Conservation (phyloP, 2,113 vertebrate genomes). For the Plotosus lineatus region DNA sequence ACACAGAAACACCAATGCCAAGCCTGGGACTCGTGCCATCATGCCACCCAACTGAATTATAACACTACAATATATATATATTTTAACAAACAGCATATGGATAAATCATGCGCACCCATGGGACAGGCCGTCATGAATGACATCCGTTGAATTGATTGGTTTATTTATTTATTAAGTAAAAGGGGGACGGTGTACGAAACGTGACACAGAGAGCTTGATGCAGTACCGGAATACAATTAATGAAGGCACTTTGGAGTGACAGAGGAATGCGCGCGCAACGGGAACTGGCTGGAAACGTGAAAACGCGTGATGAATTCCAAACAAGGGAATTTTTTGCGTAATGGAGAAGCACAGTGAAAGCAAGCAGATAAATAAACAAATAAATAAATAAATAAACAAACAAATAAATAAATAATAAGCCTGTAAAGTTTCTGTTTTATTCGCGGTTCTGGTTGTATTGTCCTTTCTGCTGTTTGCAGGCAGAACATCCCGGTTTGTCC, state of each 20-base stretch:
- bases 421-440: not conserved
- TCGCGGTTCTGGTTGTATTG: not conserved
- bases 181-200: conserved; percentile 6
- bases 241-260: conserved; percentile 67
- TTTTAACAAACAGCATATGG: not conserved
- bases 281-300: not conserved
- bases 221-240: conserved; percentile 74
- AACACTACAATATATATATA: not conserved
- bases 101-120: not conserved
- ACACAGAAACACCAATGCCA: too few relatives aligned
- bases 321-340: not conserved
- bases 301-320: not conserved
- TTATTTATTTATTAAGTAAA: not conserved
- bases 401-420: too few relatives aligned
- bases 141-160: not conserved
- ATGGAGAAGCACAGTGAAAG: too few relatives aligned
- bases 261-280: conserved; percentile 40
- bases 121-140: not conserved
- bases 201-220: conserved; percentile 44
- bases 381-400: too few relatives aligned
- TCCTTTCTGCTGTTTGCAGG: conserved; percentile 4
- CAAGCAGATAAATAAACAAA: too few relatives aligned
- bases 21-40: too few relatives aligned
- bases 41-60: not conserved
- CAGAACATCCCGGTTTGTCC: conserved; percentile 32